These are phyloP conservation scores for Calliopum simillimum DNA, from an alignment of 2,888 invertebrate species.

Conservation along the genomic window DNA sequence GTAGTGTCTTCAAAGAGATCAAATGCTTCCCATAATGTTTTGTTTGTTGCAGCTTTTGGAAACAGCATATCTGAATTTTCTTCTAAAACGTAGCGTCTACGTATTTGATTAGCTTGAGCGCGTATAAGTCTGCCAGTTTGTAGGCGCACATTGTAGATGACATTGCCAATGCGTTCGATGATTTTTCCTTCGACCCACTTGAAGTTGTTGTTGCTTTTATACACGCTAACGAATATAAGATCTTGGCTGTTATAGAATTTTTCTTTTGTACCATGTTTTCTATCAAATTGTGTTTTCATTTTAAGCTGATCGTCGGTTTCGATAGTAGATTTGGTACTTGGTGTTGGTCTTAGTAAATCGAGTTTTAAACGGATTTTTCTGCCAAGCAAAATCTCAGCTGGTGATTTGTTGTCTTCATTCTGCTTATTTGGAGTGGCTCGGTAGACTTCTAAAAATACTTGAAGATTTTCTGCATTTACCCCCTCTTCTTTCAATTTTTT, in stretches of 20 bases:
- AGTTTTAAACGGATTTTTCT: slow-evolving; percentile 41
- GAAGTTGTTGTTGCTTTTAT: slow-evolving; percentile 36
- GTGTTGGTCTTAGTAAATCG: slow-evolving; percentile 40
- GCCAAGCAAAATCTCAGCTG: slow-evolving; percentile 44
- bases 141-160: slow-evolving; percentile 40
- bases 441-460: slow-evolving; percentile 43
- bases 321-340: no score
- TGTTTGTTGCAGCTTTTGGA: no score
- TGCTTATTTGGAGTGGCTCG: slow-evolving; percentile 45
- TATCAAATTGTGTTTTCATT: slow-evolving; percentile 25
- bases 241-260: slow-evolving; percentile 35
- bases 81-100: slow-evolving; percentile 24
- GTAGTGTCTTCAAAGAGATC: background rate
- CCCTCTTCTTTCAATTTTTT: slow-evolving; percentile 41
- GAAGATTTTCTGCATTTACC: slow-evolving; percentile 35
- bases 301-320: slow-evolving; percentile 9
- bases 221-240: slow-evolving; percentile 34
- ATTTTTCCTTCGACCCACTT: slow-evolving; percentile 36
- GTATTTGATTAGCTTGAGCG: slow-evolving; percentile 39
- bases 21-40: background rate
- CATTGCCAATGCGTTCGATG: slow-evolving; percentile 39
- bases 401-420: slow-evolving; percentile 39
- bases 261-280: slow-evolving; percentile 33
- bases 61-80: background rate
- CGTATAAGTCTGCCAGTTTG: slow-evolving; percentile 36